A percentile compares a stretch with the other conserved stretches of the same genome.
Evolutionary conservation across 1,140 invertebrate species (phyloP).

Genomic region (Drosophila elegans): DNA sequence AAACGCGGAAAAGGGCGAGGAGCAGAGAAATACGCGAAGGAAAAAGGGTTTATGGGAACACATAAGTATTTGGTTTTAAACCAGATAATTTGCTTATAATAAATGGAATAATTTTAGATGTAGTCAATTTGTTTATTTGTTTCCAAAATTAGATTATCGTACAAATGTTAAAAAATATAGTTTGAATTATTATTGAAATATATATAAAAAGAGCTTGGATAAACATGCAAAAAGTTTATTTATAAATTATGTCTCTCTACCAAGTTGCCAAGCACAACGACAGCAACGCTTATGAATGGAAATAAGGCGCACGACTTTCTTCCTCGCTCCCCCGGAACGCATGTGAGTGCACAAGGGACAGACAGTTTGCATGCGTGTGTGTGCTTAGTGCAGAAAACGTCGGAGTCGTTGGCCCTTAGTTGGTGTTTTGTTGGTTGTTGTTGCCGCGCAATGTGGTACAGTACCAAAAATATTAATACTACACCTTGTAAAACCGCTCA

Average conservation of each 20-base stretch:
- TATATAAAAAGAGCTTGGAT: too few relatives aligned
- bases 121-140: too few relatives aligned
- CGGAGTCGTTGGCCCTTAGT: conserved; percentile 76
- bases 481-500: conserved; percentile 61
- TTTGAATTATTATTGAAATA: too few relatives aligned
- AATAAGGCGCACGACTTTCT: conserved; percentile 36
- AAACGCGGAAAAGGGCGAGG: not conserved
- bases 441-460: conserved; percentile 73
- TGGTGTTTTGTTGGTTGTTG: conserved; percentile 52
- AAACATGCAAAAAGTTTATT: too few relatives aligned
- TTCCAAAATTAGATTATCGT: too few relatives aligned
- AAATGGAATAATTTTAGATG: too few relatives aligned
- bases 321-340: conserved; percentile 17
- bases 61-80: too few relatives aligned
- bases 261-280: conserved; percentile 22
- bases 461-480: conserved; percentile 74
- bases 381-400: conserved; percentile 31
- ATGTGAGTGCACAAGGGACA: conserved; percentile 2
- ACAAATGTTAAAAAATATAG: too few relatives aligned
- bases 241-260: too few relatives aligned
- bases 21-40: too few relatives aligned
- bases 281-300: conserved; percentile 53
- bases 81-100: too few relatives aligned
- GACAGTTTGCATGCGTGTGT: conserved; percentile 18
- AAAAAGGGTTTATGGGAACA: too few relatives aligned